Conservation (phyloP, 2,888 invertebrate species). For the Ennomos fuscantarius region DNA sequence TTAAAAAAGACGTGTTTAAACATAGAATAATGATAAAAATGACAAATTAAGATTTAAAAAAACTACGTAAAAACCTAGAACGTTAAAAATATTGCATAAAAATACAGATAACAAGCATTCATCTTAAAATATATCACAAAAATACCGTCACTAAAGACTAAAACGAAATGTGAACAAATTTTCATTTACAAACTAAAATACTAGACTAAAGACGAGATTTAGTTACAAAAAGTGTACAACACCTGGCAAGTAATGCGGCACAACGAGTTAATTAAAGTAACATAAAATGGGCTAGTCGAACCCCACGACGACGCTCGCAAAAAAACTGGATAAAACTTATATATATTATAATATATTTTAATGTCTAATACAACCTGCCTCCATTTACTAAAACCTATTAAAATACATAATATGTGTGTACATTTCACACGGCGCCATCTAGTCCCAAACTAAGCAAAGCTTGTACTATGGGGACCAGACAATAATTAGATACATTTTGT, state of each 20-base stretch:
- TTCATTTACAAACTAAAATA: constrained; percentile 39
- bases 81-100: constrained; percentile 15
- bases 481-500: too few relatives aligned
- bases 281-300: too few relatives aligned
- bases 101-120: constrained; percentile 20
- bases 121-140: constrained; percentile 39
- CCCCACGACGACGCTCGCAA: too few relatives aligned
- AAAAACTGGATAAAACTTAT: too few relatives aligned
- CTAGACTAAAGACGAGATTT: constrained; percentile 52
- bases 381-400: too few relatives aligned
- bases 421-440: too few relatives aligned
- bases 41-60: not conserved
- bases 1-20: not conserved
- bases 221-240: constrained; percentile 26
- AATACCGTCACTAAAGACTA: constrained; percentile 41
- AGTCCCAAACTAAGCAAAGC: too few relatives aligned
- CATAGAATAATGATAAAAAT: not conserved
- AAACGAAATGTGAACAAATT: constrained; percentile 45
- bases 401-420: too few relatives aligned
- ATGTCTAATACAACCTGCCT: too few relatives aligned
- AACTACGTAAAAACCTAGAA: constrained; percentile 9
- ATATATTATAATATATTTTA: too few relatives aligned
- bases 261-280: not conserved
- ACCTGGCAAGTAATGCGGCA: constrained; percentile 3
- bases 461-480: too few relatives aligned